Conservation (phyloP, 2,797 vertebrate genomes). For the Takifugu ocellatus region DNA sequence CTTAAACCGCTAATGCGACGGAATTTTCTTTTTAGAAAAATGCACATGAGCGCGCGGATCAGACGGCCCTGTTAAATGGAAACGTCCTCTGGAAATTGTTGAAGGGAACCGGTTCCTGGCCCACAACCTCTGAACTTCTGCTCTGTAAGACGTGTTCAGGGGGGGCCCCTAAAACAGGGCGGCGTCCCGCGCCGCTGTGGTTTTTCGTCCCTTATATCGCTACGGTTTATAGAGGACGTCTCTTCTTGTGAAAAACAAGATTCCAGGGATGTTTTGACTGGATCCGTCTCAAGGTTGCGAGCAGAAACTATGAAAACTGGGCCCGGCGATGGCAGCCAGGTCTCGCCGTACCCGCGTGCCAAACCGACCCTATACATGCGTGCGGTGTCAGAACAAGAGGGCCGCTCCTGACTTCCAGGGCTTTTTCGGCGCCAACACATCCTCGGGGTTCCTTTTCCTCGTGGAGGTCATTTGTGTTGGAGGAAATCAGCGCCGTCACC, state of each 20-base stretch:
- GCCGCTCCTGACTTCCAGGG: constrained; percentile 13
- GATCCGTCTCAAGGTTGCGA: constrained; percentile 12
- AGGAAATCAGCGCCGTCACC: too few species aligned
- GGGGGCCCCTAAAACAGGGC: constrained; percentile 28
- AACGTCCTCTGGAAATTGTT: not conserved
- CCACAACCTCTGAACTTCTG: constrained; percentile 10
- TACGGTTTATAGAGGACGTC: too few species aligned
- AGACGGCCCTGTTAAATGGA: not conserved
- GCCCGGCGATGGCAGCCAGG: constrained; percentile 27
- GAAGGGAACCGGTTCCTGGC: constrained; percentile 8
- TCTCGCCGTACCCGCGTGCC: constrained; percentile 28
- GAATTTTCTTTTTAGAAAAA: not conserved
- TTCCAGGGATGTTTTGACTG: constrained; percentile 18
- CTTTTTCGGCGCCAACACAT: constrained; percentile 18
- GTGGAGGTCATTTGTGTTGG: too few species aligned
- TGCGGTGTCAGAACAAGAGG: constrained; percentile 17
- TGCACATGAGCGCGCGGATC: not conserved
- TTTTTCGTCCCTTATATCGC: constrained; percentile 14
- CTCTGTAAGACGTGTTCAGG: constrained; percentile 11
- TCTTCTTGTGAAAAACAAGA: constrained; percentile 2
- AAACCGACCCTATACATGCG: constrained; percentile 21
- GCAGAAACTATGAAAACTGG: constrained; percentile 33
- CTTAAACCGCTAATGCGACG: too few species aligned
- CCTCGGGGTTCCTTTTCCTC: constrained; percentile 10
- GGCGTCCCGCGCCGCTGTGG: constrained; percentile 13